Evolutionary conservation across 2,113 vertebrate species (phyloP).

Genomic region (Apodemus sylvaticus): DNA sequence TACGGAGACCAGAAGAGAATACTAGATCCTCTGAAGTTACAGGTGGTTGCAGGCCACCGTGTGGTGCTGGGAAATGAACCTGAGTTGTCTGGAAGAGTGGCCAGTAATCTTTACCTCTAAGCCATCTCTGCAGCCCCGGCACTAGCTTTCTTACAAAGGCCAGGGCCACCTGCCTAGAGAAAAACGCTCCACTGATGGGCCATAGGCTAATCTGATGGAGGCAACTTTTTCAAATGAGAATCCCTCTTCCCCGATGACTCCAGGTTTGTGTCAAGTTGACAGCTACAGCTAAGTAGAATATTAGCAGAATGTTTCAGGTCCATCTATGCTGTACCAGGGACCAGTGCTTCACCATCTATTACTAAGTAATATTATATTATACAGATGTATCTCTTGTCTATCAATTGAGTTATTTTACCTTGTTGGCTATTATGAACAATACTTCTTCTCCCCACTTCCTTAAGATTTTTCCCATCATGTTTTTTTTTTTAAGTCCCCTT

Average conservation of each 20-base stretch:
- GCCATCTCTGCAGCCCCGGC: background rate
- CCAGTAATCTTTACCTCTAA: background rate
- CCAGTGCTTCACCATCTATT: background rate
- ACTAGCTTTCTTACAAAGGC: background rate
- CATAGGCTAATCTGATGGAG: background rate
- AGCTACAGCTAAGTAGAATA: background rate
- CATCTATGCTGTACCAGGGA: background rate
- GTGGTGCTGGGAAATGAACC: background rate
- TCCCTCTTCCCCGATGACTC: background rate
- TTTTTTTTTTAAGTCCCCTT: background rate
- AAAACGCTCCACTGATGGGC: background rate
- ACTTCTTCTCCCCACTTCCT: background rate
- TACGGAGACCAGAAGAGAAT: background rate
- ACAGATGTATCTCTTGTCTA: background rate
- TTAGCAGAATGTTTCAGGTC: background rate
- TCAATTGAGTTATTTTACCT: background rate
- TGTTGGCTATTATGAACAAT: background rate
- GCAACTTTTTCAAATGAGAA: background rate
- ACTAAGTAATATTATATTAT: background rate
- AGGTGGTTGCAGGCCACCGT: background rate
- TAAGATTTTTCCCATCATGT: background rate
- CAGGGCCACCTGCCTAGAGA: background rate
- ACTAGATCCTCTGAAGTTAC: background rate
- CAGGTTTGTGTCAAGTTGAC: background rate
- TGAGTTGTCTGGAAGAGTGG: background rate